phyloP scores from a whole-genome alignment of 1,140 invertebrate genomes.

The Megathymus violae region DNA sequence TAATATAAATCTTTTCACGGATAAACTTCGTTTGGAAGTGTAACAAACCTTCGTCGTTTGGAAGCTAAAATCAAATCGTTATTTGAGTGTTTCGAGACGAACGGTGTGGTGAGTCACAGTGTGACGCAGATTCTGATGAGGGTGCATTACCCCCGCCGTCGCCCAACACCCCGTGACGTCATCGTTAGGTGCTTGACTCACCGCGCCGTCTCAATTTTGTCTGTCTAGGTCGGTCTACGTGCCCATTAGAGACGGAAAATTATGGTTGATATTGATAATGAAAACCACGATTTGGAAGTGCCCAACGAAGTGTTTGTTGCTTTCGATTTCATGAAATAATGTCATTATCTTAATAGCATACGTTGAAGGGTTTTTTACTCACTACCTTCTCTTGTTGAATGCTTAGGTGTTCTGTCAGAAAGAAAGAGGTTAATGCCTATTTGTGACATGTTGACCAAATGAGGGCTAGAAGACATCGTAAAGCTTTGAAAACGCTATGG shows the following conservation, averaged over 20 bases:
- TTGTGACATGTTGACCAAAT: too few relatives aligned
- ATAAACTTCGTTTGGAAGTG: slow-evolving; percentile 7
- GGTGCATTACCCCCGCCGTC: slow-evolving; percentile 62
- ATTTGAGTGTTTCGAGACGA: slow-evolving; percentile 30
- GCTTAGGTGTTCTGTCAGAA: too few relatives aligned
- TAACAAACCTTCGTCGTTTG: slow-evolving; percentile 4
- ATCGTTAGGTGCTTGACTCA: slow-evolving; percentile 40
- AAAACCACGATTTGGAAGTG: not conserved
- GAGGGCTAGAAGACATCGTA: too few relatives aligned
- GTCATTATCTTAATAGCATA: not conserved
- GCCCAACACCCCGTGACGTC: slow-evolving; percentile 71
- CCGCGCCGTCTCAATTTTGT: slow-evolving; percentile 29
- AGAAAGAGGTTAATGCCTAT: too few relatives aligned
- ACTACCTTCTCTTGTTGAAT: too few relatives aligned
- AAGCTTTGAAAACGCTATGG: too few relatives aligned
- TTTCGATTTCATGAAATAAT: not conserved
- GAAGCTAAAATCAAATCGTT: slow-evolving; percentile 25
- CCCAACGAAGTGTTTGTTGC: not conserved
- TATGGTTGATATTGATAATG: not conserved
- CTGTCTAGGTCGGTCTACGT: slow-evolving; percentile 26
- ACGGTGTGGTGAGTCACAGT: slow-evolving; percentile 40
- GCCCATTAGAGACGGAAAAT: slow-evolving; percentile 13
- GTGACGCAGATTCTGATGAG: slow-evolving; percentile 51
- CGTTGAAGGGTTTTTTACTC: too few relatives aligned
- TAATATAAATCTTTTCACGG: not conserved